Conservation (phyloP, 2,113 vertebrate genomes). For the Onychostruthus taczanowskii region DNA sequence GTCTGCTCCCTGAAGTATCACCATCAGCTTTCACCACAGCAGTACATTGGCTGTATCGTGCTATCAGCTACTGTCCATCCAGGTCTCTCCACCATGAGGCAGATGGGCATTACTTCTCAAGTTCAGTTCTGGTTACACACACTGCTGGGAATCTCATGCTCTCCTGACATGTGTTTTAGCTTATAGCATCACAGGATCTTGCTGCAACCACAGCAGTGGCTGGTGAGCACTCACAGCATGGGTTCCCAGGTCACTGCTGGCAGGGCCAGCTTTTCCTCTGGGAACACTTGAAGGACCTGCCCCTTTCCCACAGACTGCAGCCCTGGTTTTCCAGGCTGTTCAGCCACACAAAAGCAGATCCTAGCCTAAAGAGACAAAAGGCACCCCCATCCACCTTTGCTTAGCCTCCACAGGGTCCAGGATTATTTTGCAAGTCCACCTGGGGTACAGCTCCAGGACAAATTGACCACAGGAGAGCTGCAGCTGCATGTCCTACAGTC, state of each 20-base stretch:
- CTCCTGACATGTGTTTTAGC: neutral
- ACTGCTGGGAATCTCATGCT: neutral
- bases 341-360: neutral
- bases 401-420: neutral
- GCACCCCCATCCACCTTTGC: neutral
- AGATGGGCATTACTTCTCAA: neutral
- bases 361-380: neutral
- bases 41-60: accelerated
- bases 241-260: neutral
- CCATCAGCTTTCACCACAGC: neutral
- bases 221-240: neutral
- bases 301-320: neutral
- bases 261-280: neutral
- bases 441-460: neutral
- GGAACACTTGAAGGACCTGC: neutral
- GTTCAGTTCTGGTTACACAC: neutral
- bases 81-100: neutral
- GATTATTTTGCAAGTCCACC: neutral
- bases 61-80: neutral
- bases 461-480: accelerated
- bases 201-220: neutral
- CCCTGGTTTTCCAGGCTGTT: neutral
- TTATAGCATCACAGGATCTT: neutral
- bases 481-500: neutral
- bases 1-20: neutral